Conservation (phyloP, 2,797 vertebrate genomes). For the Parotocinclus haroldoi region DNA sequence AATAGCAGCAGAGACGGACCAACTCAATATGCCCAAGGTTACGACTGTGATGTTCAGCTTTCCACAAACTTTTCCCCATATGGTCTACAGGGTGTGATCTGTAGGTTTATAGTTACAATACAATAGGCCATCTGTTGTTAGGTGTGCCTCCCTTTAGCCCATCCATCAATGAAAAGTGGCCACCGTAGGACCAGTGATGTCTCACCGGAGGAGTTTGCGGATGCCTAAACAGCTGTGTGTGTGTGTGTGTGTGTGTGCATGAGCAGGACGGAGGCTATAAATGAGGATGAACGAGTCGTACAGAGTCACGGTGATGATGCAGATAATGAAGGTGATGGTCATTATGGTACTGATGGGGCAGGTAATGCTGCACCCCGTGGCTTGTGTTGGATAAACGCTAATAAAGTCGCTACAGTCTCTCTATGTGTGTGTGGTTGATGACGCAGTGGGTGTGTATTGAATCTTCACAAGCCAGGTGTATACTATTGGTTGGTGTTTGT, state of each 20-base stretch:
- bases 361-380: slow-evolving; percentile 69
- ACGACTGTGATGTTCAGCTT: no score
- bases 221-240: not conserved
- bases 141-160: not conserved
- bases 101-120: no score
- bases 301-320: slow-evolving; percentile 77
- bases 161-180: not conserved
- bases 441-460: no score
- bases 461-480: no score
- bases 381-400: slow-evolving; percentile 68
- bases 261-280: slow-evolving; percentile 66
- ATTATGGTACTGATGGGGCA: slow-evolving; percentile 68
- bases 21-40: no score
- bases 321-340: slow-evolving; percentile 76
- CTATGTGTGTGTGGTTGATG: not conserved
- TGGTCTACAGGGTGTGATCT: no score
- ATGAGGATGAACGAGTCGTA: slow-evolving; percentile 67
- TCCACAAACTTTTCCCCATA: no score
- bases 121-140: no score
- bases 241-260: slow-evolving; percentile 3
- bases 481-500: no score
- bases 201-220: not conserved
- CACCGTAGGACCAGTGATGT: not conserved
- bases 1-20: no score
- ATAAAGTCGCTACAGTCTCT: slow-evolving; percentile 39